phyloP scores from a whole-genome alignment of 2,797 vertebrate genomes.

The Esox lucius region DNA sequence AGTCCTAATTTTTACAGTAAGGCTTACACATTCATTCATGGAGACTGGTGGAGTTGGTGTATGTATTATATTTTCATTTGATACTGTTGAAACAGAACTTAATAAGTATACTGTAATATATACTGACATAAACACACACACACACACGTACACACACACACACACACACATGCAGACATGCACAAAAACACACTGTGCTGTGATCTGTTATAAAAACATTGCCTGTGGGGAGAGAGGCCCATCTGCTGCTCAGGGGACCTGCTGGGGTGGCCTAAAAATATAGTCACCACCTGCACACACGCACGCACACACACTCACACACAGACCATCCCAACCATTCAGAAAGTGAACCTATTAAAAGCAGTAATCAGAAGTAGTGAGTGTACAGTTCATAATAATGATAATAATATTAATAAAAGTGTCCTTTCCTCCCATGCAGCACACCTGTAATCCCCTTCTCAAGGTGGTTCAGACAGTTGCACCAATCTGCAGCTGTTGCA shows the following conservation, averaged over 20 bases:
- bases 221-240: constrained; percentile 2
- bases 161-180: constrained; percentile 23
- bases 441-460: no score
- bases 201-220: background rate
- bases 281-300: background rate
- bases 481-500: no score
- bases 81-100: background rate
- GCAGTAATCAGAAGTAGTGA: no score
- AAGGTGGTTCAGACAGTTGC: constrained; percentile 3
- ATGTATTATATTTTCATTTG: constrained; percentile 29
- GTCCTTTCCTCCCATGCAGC: no score
- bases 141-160: constrained; percentile 61
- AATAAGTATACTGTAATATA: constrained; percentile 2
- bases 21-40: background rate
- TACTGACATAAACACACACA: constrained; percentile 42
- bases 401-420: no score
- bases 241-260: constrained; percentile 2
- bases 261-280: constrained; percentile 3
- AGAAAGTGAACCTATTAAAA: no score
- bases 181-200: constrained; percentile 9
- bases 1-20: background rate
- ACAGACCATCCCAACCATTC: background rate
- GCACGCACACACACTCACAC: background rate
- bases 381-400: no score
- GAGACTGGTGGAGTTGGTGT: background rate